Evolutionary conservation across 2,888 invertebrate genomes (phyloP), one percentile per base, ranked within the genome.

Genomic region (Dinocampus coccinellae): DNA sequence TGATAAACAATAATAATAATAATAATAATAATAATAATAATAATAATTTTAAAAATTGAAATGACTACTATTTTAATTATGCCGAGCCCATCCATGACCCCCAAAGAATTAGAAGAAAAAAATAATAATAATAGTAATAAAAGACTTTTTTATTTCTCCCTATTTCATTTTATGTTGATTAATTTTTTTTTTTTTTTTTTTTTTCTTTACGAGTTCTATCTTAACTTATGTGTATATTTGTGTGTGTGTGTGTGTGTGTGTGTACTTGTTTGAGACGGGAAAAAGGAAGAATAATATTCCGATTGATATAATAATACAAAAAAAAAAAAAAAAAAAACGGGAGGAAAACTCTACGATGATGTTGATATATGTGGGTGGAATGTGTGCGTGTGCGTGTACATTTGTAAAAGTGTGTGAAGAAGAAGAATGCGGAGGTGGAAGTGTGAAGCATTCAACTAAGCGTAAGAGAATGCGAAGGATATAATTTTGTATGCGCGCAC

Each of bases 381-480:
- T 47, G 47, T 4, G 16, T 57, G 39, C 55, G 70, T n/a, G n/a
- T n/a, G n/a, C n/a, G n/a, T n/a, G n/a, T n/a, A n/a, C n/a, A n/a
- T n/a, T n/a, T n/a, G n/a, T n/a, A n/a, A n/a, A n/a, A n/a, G n/a
- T n/a, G n/a, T n/a, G n/a, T n/a, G n/a, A n/a, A 57, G 67, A 62
- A 26, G 55, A 42, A 61, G 57, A 70, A 63, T 29, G 64, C 66
- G 55, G 73, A 75, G 69, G 34, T 73, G 61, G 36, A 34, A 60
- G 74, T 67, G 53, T 60, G 66, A 70, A 62, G 67, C 13, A 39
- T 53, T 22, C 66, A 55, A 60, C 36, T 55, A 68, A 58, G 65
- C 57, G 66, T 70, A 69, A 65, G 60, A 66, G 1, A 71, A 66
- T 61, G 72, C 73, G 72, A 72, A 73, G 71, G 47, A 57, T 64